Base-by-base conservation (phyloP, 1,140 invertebrate genomes). In the Polypedilum vanderplanki region DNA sequence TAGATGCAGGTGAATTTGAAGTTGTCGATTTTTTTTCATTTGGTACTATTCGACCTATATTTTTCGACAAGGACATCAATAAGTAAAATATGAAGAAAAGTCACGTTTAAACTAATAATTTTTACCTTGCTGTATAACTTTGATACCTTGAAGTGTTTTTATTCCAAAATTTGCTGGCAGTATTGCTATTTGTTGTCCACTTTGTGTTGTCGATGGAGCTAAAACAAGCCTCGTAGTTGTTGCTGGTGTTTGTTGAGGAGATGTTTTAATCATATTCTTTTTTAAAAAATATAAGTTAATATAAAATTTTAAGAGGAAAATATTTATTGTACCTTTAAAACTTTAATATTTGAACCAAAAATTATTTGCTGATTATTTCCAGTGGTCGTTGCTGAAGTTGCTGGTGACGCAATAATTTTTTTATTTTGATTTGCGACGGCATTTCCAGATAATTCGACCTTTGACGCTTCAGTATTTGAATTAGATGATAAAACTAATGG, bases 81-180 rank as follows among this genome's bases (percentile, higher is more conserved):
- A 33, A 33, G 46, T 57, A 20, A 70, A 70, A 70, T n/a, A 70
- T 2, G 1, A 18, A 9, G 9, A 20, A 70, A 10, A 7, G 20
- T 70, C 8, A 20, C 2, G 20, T 17, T 7, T 17, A 67, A 67
- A 2, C 18, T 3, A 20, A 18, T 8, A 18, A 18, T 70, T 5
- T 18, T 22, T 70, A 70, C 65, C 65, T 64, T 76, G 76, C 77
- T 82, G 81, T 74, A 90, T 90, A 24, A 91, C 89, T 79, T 90
- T 91, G 9, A 91, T 82, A 0, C 87, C 88, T 77, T 90, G 89
- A 73, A 91, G 77, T 0, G 88, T 87, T 79, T 91, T 91, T 1
- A 90, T 85, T 20, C 85, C 86, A 77, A 87, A 84, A 8, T 84
- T 83, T 7, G 83, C 85, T 22, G 87, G 86, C 22, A 88, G 79